Percentiles rank a stretch among this genome's conserved stretches.
phyloP scores from a whole-genome alignment of 2,113 vertebrate species.

The Rhombomys opimus region DNA sequence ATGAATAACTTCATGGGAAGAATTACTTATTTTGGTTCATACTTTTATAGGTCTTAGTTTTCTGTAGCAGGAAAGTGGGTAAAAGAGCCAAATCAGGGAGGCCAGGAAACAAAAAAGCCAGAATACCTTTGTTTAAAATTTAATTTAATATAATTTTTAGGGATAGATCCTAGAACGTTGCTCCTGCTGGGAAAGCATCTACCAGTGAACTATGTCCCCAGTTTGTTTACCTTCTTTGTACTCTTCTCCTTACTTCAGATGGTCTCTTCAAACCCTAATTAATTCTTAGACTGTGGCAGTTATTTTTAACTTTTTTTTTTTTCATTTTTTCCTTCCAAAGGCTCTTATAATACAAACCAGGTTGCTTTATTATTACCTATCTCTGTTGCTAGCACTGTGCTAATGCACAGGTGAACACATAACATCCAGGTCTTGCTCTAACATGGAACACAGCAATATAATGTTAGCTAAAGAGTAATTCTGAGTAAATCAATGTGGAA shows the following conservation, averaged over 20 bases:
- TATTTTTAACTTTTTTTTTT: slow-evolving; percentile 26
- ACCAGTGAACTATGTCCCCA: neutral
- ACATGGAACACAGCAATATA: neutral
- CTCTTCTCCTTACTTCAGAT: neutral
- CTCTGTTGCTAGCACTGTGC: neutral
- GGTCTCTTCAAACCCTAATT: slow-evolving; percentile 29
- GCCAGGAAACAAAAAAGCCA: neutral
- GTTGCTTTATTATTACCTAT: neutral
- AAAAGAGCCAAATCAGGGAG: neutral
- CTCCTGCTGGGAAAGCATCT: neutral
- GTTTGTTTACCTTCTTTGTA: neutral
- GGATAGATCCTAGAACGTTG: neutral
- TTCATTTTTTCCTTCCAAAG: slow-evolving; percentile 7
- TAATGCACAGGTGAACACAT: neutral
- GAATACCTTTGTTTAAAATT: neutral
- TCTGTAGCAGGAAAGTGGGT: neutral
- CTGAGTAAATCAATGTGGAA: neutral
- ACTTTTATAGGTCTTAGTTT: neutral
- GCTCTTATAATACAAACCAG: neutral
- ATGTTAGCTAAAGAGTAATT: slow-evolving; percentile 16
- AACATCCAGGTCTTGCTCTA: neutral
- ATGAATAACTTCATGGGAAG: neutral
- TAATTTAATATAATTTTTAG: neutral
- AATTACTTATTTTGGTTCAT: neutral
- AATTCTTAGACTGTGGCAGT: neutral